Evolutionary conservation across 2,888 invertebrate genomes (phyloP).

Genomic region (Limnephilus auricula): DNA sequence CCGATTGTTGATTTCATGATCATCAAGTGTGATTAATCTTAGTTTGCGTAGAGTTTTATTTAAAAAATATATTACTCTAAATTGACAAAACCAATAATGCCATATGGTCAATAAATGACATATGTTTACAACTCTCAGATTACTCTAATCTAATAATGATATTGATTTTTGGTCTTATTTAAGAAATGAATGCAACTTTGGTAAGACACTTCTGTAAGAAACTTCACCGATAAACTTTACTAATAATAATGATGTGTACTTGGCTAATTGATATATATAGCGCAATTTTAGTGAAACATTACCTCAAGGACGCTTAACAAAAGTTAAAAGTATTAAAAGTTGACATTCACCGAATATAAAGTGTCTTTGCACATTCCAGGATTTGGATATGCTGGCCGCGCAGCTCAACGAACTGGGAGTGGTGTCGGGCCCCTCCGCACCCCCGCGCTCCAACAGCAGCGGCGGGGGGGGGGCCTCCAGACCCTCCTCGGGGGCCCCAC

Average conservation of each 20-base stretch:
- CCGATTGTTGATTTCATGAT: no score
- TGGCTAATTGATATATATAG: no score
- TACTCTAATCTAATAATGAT: not conserved
- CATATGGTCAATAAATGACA: not conserved
- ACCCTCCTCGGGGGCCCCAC: conserved; percentile 40
- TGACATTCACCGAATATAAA: conserved; percentile 68
- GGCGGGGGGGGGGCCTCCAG: conserved; percentile 70
- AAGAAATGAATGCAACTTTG: not conserved
- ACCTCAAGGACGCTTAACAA: not conserved
- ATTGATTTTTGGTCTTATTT: not conserved
- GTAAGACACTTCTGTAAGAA: not conserved
- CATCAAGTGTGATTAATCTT: no score
- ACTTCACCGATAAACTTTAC: not conserved
- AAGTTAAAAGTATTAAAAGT: conserved; percentile 45
- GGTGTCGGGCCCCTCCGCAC: conserved; percentile 84
- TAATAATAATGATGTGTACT: not conserved
- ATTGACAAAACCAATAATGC: not conserved
- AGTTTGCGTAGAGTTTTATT: no score
- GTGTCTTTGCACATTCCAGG: conserved; percentile 78
- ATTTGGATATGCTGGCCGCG: conserved; percentile 96
- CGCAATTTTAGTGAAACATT: no score
- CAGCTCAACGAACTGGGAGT: conserved; percentile 96
- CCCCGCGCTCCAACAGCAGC: conserved; percentile 81
- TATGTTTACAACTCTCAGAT: not conserved
- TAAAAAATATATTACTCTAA: not conserved